These are phyloP conservation scores for Syrista parreyssii DNA, from an alignment of 2,888 invertebrate genomes.

Conservation along the genomic window DNA sequence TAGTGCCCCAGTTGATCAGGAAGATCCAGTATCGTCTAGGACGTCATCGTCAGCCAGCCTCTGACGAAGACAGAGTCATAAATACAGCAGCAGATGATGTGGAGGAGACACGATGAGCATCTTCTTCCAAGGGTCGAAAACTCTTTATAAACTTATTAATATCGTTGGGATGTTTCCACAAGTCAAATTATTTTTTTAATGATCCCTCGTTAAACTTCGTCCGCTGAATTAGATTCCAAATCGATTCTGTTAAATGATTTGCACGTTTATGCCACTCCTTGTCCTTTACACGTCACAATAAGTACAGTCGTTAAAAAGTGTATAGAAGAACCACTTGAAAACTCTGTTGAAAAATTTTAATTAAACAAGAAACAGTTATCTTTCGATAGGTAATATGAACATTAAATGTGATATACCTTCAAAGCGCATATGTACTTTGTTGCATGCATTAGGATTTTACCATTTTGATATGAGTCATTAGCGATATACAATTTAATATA, in stretches of 20 bases:
- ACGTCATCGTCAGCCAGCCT: conserved; percentile 49
- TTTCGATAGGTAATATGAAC: not conserved
- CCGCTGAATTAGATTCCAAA: not conserved
- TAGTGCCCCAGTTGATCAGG: conserved; percentile 60
- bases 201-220: not conserved
- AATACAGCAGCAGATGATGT: conserved; percentile 55
- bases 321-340: not conserved
- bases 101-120: not conserved
- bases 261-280: too few relatives aligned
- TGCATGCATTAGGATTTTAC: not conserved
- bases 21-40: conserved; percentile 43
- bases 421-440: not conserved
- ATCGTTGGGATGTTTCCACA: not conserved
- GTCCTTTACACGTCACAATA: too few relatives aligned
- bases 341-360: not conserved
- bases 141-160: not conserved
- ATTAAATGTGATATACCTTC: not conserved
- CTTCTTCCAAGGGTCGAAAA: not conserved
- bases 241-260: too few relatives aligned
- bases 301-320: not conserved
- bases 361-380: not conserved
- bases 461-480: not conserved
- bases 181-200: not conserved
- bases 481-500: not conserved
- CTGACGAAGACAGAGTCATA: conserved; percentile 51